Percentiles rank a stretch among this genome's conserved stretches.
Conservation (phyloP, 2,113 vertebrate species). For the Cavia porcellus region DNA sequence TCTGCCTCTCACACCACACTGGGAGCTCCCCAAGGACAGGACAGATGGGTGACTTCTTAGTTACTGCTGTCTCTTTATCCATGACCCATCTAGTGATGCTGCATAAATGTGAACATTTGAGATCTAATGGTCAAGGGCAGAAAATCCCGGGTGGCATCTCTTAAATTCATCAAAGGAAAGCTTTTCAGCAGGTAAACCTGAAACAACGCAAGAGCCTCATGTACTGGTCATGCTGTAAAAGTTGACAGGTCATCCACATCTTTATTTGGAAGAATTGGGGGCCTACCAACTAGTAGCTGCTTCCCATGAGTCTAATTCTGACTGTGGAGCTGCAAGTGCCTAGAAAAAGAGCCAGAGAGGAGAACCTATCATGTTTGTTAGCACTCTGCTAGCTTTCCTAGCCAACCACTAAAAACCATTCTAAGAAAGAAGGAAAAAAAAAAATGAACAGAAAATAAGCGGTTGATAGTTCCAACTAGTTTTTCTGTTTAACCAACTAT, state of each 20-base stretch:
- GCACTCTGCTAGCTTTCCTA: background rate
- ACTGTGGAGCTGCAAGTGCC: background rate
- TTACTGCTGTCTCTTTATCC: background rate
- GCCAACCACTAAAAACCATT: background rate
- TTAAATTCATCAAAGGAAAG: background rate
- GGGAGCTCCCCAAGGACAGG: background rate
- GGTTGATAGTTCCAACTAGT: background rate
- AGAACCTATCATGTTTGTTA: background rate
- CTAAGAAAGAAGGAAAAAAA: background rate
- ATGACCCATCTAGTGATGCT: background rate
- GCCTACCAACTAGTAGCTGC: too few species aligned
- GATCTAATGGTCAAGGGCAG: too few species aligned
- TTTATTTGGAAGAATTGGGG: background rate
- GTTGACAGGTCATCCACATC: background rate
- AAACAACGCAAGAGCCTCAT: background rate
- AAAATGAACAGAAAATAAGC: background rate
- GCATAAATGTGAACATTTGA: background rate
- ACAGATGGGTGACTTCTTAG: background rate
- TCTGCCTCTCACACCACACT: background rate
- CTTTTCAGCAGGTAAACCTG: background rate
- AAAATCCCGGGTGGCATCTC: background rate
- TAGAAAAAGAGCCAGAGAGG: background rate
- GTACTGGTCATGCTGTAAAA: background rate
- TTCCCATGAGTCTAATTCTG: background rate
- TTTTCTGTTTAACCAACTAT: background rate